Evolutionary conservation across 2,888 invertebrate genomes (phyloP), one percentile per base, ranked within the genome.

Genomic region (Ennomos erosarius): DNA sequence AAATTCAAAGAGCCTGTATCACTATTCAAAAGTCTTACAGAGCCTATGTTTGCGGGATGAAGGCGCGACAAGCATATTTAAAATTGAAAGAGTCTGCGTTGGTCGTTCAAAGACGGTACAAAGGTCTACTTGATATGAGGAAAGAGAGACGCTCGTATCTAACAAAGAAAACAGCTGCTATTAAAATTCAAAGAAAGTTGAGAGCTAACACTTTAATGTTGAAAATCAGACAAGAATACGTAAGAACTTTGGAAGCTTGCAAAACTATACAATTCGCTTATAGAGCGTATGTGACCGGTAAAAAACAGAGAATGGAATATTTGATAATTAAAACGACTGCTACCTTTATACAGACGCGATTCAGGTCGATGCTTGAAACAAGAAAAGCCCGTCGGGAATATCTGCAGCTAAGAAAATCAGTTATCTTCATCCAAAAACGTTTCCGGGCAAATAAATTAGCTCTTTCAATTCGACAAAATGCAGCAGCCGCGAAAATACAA

Each of bases 1-100:
- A 69, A 11, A 72, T 84, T 36, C 78, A 84, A 65, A 78, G 76
- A 47, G 81, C 93, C 0, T 82, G 79, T 46, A 64, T 79, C 16
- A 55, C 69, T 8, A 86, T 94, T 44, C 94, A 94, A 72, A 78
- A 71, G 55, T 73, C 70, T 44, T 93, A 87, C 63, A 83, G 80
- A 73, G 79, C 84, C 0, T 79, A 75, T 57, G 64, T 67, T 51
- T 50, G 64, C 33, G 86, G 74, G 62, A 82, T 69, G 54, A 69
- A 66, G 33, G 74, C 84, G 61, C 80, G 85, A 40, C 65, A 75
- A 42, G 59, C 45, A 0, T 93, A 85, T 73, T 54, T 80, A 37
- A 57, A 73, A 50, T 64, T 74, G 3, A 74, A 56, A 48, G 62
- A 67, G 66, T 67, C 84, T 42, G 57, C 70, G 12, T 33, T 82